Evolutionary conservation across 2,888 invertebrate species (phyloP), one percentile per base, ranked within the genome.

Genomic region (Eumerus sabulonum): DNA sequence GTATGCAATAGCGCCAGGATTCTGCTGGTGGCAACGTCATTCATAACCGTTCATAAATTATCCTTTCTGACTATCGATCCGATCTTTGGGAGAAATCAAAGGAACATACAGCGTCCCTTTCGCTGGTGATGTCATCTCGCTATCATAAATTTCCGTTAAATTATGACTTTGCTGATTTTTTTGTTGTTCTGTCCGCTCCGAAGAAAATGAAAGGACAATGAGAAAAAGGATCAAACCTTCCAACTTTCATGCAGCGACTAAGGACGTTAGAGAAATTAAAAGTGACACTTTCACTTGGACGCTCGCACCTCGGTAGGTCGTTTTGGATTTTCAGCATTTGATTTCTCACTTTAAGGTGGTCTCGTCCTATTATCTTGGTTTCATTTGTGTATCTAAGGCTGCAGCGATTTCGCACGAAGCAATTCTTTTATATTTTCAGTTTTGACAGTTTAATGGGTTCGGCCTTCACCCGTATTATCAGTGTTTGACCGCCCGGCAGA

Each of bases 61-160:
- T 74, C 68, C 4, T 64, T 11, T 17, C 11, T 40, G 11, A 35
- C 67, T 67, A 40, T 45, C 40, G 3, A 16, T 13, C n/a, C n/a
- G 19, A 19, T 54, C 27, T 27, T 27, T 2, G 27, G 18, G 12
- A 44, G 47, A 7, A 40, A 13, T 27, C 1, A 40, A 59, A 57
- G 50, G 63, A 53, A 45, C 36, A 17, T 51, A 14, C 7, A 14
- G 44, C 47, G 62, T 50, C 56, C 42, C 51, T 40, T 47, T 76
- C 7, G 40, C 57, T n/a, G n/a, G 51, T 7, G 40, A 53, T 67
- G 67, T 77, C 76, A 60, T 57, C 62, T 60, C 38, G 72, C 85
- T 85, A 83, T 85, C 86, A 86, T 86, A 86, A 86, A 87, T 87
- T 84, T 84, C 84, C 84, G 82, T 82, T 86, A 85, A 86, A 83